Base-by-base conservation (phyloP, 2,113 vertebrate species). In the Crotophaga sulcirostris region DNA sequence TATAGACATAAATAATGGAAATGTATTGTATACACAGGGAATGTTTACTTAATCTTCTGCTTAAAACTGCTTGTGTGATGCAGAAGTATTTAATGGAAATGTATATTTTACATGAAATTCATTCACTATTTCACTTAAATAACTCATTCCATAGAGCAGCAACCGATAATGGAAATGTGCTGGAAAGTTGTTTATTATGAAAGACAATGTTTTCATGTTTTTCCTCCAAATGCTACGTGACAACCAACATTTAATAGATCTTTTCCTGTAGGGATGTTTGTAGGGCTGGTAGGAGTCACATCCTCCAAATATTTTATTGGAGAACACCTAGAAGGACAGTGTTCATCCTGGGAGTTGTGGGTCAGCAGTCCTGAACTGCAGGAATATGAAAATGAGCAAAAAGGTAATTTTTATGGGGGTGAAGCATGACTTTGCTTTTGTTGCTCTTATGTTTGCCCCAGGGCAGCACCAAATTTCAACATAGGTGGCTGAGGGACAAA, bases 291-390 rank as follows among this genome's bases (percentile, higher is more conserved):
- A n/a, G 54, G 13, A 21, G 14, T 36, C 6, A 1, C 4, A n/a
- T 16, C 62, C 60, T 42, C 54, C 16, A 20, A 9, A 13, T 15
- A 3, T 36, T 60, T 40, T 11, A 9, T 40, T 0, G 3, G 38
- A 18, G 44, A 40, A 7, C 16, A 2, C 8, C 14, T 31, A 67
- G 47, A 34, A 54, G 38, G 33, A 44, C 16, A 12, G 9, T 0
- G 1, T 12, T 66, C 33, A 24, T 36, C 38, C 19, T 15, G 11
- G n/a, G 70, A 62, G 20, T 3, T 1, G 0, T 4, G 33, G 44
- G 31, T 12, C 13, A 36, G 36, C 0, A 1, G 8, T 9, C 5
- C 24, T 5, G 2, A 49, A 54, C 11, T 1, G 2, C 2, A 2
- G 23, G 16, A 13, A 9, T 29, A 54, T 20, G 10, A 67, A 67